These are phyloP conservation scores for Himalopsyche tibetana DNA, from an alignment of 2,888 invertebrate genomes.

Conservation along the genomic window DNA sequence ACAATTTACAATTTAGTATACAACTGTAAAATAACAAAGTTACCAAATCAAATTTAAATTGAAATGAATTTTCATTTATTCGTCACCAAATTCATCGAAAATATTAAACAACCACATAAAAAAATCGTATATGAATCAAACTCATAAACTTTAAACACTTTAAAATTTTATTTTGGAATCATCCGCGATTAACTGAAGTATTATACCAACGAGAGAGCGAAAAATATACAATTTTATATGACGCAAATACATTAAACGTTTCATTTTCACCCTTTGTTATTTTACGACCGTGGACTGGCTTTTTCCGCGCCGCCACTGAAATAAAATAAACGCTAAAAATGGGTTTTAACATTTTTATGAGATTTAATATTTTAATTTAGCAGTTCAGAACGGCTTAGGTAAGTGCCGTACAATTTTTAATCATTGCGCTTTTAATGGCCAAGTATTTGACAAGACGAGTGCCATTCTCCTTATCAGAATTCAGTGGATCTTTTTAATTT, in stretches of 20 bases:
- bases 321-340: constrained; percentile 32
- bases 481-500: not conserved
- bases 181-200: no score
- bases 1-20: no score
- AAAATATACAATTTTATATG: not conserved
- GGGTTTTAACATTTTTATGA: constrained; percentile 35
- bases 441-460: constrained; percentile 34
- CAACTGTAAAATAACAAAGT: no score
- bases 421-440: constrained; percentile 17
- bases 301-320: constrained; percentile 35
- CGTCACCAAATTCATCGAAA: no score
- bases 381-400: constrained; percentile 16
- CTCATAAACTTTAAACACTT: no score
- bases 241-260: constrained; percentile 25
- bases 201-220: no score
- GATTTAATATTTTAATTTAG: constrained; percentile 43
- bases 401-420: constrained; percentile 40
- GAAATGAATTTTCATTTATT: no score
- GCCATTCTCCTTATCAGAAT: constrained; percentile 32
- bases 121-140: no score
- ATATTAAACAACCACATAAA: no score
- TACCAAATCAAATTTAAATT: no score
- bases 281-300: constrained; percentile 3
- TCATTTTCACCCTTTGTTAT: constrained; percentile 31
- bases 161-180: no score